Evolutionary conservation across 2,888 invertebrate species (phyloP), one percentile per base, ranked within the genome.

Genomic region (Scaptomyza tumidula): DNA sequence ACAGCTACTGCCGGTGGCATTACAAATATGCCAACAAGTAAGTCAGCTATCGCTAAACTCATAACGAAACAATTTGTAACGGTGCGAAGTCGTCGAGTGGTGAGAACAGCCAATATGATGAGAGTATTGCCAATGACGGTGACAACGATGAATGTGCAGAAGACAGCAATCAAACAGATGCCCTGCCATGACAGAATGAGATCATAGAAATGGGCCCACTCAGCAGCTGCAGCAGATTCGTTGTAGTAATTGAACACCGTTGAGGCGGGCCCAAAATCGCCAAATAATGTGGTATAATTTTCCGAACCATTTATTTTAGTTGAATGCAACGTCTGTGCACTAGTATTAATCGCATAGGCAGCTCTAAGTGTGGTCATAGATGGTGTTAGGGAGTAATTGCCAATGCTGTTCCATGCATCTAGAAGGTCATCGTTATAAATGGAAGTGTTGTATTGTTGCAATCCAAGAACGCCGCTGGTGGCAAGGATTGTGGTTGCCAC

Each of bases 31-130:
- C 98, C 99, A 4, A 99, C 98, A 75, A 98, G 92, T 91, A 98
- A 94, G 93, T 99, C 99, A 48, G 98, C 98, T 0, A 96, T 96
- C 0, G 98, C 98, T 90, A 99, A 93, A 56, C 98, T 98, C 89
- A 98, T 97, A 74, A 99, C 98, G 92, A 98, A 98, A 90, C 98
- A 97, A 91, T 99, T 98, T 52, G 98, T 98, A 35, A 98, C 97
- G 0, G 98, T 98, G 75, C 98, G 94, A 74, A 99, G 93, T 75
- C 98, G 94, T 77, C 96, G 95, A 0, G 97, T 97, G 0, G 97
- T 97, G 80, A 97, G 94, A 53, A 98, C 98, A 7, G 98, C 97
- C 19, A 96, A 94, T 78, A 98, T 98, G 60, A 98, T 97, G 85
- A 98, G 93, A 4, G 97, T 96, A 92, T 98, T 98, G 57, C 98